Evolutionary conservation across 1,140 invertebrate species (phyloP).

Genomic region (Zaprionus nigranus): DNA sequence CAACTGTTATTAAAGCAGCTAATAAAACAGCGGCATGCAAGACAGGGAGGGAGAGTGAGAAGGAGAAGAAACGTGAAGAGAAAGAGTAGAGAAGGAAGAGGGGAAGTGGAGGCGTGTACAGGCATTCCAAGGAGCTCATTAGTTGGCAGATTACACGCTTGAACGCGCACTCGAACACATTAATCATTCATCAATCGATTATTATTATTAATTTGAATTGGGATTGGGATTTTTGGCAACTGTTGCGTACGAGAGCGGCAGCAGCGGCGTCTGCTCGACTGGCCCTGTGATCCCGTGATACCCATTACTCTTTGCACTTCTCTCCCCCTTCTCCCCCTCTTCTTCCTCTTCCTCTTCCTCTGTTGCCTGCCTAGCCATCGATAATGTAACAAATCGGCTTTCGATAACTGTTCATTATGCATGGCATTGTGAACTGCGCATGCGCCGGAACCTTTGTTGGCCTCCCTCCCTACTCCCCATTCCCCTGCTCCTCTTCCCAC

Average conservation of each 20-base stretch:
- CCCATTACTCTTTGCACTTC: neutral
- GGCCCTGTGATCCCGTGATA: neutral
- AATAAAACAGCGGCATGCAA: neutral
- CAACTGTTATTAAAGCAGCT: neutral
- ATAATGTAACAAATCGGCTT: slow-evolving; percentile 44
- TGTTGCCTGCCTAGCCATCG: slow-evolving; percentile 19
- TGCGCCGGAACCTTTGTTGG: neutral
- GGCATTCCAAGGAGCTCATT: slow-evolving; percentile 6
- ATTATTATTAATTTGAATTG: slow-evolving; percentile 27
- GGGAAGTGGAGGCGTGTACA: neutral
- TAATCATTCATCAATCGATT: slow-evolving; percentile 42
- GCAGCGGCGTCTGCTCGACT: slow-evolving; percentile 1
- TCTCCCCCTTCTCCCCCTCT: neutral
- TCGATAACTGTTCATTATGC: slow-evolving; percentile 49
- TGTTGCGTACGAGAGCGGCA: slow-evolving; percentile 12
- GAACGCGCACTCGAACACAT: slow-evolving; percentile 12
- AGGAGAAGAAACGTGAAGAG: neutral
- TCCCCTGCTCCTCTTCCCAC: neutral
- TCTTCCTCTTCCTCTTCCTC: neutral
- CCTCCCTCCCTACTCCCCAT: neutral
- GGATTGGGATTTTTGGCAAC: neutral
- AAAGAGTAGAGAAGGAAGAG: neutral
- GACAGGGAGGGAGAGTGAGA: neutral
- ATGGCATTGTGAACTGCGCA: slow-evolving; percentile 25
- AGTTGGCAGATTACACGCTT: slow-evolving; percentile 1